Evolutionary conservation across 2,113 vertebrate species (phyloP), one percentile per base, ranked within the genome.

Genomic region (Picathartes gymnocephalus): DNA sequence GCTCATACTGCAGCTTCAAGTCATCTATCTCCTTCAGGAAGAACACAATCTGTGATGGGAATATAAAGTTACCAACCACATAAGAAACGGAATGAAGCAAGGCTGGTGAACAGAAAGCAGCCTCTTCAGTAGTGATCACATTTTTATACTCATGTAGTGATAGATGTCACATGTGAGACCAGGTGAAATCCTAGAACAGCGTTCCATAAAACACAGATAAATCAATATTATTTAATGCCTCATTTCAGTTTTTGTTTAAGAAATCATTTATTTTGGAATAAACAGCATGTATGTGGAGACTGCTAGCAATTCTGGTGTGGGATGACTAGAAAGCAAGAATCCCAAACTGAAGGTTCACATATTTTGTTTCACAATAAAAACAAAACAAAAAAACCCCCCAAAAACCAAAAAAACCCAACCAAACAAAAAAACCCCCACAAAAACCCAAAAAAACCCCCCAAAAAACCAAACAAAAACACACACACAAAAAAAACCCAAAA

Each of bases 1-100:
- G 93, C 93, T 98, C 97, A 10, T 99, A 99, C 24, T 98, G 97
- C 35, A 87, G 64, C 94, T 98, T 98, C 94, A 99, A 97, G 11
- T 89, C 90, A 31, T 99, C 98, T 23, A 98, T 97, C 74, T 99
- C 98, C 96, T 97, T 98, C 92, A 99, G 96, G 80, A 99, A 92
- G 77, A 97, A 98, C 31, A 99, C 80, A 19, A 99, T 98, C 99
- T 99, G 88, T 86, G 33, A 51, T 58, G 81, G 68, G 70, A 91
- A 37, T 25, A 68, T 6, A 28, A 74, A 93, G 57, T 71, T 58
- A 78, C 3, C 86, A 88, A 18, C 4, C 70, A 50, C 15, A 8
- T 91, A 51, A 93, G 76, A 72, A 78, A 37, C 21, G 70, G 45
- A 76, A 56, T 19, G 56, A 74, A 68, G 10, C 23, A 78, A 42